These are phyloP conservation scores for Heliconius hewitsoni DNA, from an alignment of 1,140 invertebrate species.

Conservation along the genomic window DNA sequence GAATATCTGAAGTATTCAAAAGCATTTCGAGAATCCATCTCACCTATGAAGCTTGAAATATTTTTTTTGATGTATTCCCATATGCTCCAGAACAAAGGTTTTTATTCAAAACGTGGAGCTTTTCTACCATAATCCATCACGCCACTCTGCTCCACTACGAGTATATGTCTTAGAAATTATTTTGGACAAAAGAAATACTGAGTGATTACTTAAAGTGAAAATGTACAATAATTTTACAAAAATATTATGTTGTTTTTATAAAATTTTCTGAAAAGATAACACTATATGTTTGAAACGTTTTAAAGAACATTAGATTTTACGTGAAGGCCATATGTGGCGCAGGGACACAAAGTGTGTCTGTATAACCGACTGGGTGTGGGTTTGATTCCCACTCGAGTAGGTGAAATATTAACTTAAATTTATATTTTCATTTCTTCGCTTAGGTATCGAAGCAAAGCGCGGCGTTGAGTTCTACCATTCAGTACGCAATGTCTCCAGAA, in stretches of 20 bases:
- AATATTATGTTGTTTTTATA: background rate
- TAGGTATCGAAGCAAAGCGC: no score
- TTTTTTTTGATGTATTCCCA: conserved; percentile 19
- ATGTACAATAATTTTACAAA: background rate
- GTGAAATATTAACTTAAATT: no score
- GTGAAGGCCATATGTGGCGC: no score
- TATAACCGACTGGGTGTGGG: no score
- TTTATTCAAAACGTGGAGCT: conserved; percentile 11
- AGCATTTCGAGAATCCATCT: conserved; percentile 1
- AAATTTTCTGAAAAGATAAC: background rate
- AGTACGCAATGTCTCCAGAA: no score
- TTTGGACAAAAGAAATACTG: conserved; percentile 22
- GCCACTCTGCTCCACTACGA: conserved; percentile 18
- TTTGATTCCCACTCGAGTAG: no score
- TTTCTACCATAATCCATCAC: conserved; percentile 34
- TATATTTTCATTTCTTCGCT: no score
- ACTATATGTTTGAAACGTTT: background rate
- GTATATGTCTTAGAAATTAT: conserved; percentile 30
- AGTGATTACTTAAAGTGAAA: conserved; percentile 9
- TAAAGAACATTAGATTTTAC: background rate
- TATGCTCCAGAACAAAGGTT: conserved; percentile 24
- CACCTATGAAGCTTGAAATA: background rate
- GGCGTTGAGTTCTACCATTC: no score
- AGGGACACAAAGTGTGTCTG: no score
- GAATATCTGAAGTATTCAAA: background rate